Conservation (phyloP, 2,113 vertebrate genomes). For the Bujurquina vittata region DNA sequence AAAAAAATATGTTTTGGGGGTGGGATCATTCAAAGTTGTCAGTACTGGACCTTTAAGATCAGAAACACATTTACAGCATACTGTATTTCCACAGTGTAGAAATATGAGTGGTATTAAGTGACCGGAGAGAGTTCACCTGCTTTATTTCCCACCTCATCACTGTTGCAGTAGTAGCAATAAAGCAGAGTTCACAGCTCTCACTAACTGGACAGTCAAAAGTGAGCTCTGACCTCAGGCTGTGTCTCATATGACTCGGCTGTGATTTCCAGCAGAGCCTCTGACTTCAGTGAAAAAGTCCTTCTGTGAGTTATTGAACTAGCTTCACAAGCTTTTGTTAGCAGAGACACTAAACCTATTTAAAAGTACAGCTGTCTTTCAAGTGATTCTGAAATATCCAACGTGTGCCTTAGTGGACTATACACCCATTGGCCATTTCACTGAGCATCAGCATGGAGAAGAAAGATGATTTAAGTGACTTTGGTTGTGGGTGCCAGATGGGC, state of each 20-base stretch:
- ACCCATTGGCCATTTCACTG: background rate
- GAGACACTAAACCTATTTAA: background rate
- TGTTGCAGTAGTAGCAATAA: constrained; percentile 14
- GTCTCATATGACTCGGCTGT: constrained; percentile 29
- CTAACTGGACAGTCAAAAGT: constrained; percentile 31
- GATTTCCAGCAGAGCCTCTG: constrained; percentile 15
- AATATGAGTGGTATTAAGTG: constrained; percentile 1
- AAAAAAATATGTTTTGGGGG: too few species aligned
- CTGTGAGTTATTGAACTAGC: background rate
- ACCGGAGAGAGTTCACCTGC: background rate
- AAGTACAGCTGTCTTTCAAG: too few species aligned
- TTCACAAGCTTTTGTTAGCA: background rate
- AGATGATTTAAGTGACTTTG: background rate
- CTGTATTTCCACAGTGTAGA: background rate
- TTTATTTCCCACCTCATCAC: constrained; percentile 15
- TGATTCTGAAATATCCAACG: too few species aligned
- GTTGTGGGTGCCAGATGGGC: background rate
- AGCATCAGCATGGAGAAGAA: background rate
- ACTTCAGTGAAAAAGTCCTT: constrained; percentile 6
- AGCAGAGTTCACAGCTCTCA: constrained; percentile 35
- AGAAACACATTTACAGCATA: background rate
- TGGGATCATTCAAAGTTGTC: too few species aligned
- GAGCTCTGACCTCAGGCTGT: constrained; percentile 34
- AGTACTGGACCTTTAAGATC: too few species aligned
- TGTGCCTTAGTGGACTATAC: too few species aligned